Evolutionary conservation across 1,140 invertebrate genomes (phyloP).

Genomic region (Drosophila aff.): DNA sequence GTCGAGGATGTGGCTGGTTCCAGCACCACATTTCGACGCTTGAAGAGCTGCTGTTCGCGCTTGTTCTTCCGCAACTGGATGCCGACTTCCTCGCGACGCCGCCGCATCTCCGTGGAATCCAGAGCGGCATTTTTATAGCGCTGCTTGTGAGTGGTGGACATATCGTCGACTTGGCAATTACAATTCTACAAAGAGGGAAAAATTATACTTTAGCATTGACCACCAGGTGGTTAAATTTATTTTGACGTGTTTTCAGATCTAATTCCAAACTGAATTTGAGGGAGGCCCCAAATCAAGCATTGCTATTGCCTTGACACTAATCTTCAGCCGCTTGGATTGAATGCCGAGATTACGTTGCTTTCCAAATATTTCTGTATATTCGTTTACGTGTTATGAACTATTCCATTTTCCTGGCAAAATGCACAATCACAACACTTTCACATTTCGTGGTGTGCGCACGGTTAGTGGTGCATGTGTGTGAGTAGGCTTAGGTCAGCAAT

Average conservation of each 20-base stretch:
- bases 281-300: neutral
- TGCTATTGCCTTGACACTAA: neutral
- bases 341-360: conserved; percentile 3
- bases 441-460: conserved; percentile 53
- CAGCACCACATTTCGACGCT: conserved; percentile 94
- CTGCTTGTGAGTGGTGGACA: conserved; percentile 95
- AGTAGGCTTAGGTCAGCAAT: conserved; percentile 75
- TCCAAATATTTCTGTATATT: conserved; percentile 7
- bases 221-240: neutral
- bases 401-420: conserved; percentile 45
- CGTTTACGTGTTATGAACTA: conserved; percentile 28
- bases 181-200: conserved; percentile 7
- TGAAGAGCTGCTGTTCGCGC: conserved; percentile 96
- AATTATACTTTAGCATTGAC: neutral
- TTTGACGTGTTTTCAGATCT: neutral
- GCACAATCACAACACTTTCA: conserved; percentile 75
- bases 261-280: neutral
- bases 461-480: conserved; percentile 27
- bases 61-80: conserved; percentile 98
- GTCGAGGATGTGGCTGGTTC: conserved; percentile 39
- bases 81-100: conserved; percentile 97
- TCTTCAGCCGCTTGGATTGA: neutral
- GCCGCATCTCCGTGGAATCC: conserved; percentile 95
- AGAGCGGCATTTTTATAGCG: conserved; percentile 97
- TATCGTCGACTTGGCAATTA: conserved; percentile 36